phyloP scores from a whole-genome alignment of 2,888 invertebrate genomes.

The Lobophora halterata region DNA sequence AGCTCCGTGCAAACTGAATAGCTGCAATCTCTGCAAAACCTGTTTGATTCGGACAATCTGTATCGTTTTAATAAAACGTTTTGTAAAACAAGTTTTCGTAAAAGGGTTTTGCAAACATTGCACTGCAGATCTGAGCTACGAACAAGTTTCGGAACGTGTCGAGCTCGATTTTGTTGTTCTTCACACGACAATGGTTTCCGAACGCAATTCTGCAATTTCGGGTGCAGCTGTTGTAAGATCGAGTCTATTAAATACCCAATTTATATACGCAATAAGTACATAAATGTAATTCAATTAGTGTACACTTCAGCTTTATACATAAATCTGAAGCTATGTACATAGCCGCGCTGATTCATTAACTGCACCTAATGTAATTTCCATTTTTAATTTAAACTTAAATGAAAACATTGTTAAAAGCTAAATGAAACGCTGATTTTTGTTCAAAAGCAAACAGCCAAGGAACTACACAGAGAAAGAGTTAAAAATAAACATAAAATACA shows the following conservation, averaged over 20 bases:
- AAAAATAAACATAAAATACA: conserved; percentile 37
- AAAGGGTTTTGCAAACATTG: conserved; percentile 58
- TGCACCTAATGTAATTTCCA: conserved; percentile 23
- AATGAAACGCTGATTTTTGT: conserved; percentile 31
- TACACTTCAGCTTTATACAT: too few species aligned
- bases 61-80: conserved; percentile 29
- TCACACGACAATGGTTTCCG: conserved; percentile 30
- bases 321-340: too few species aligned
- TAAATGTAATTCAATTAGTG: too few species aligned
- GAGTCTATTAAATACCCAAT: too few species aligned
- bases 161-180: conserved; percentile 33
- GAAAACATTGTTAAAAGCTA: conserved; percentile 26
- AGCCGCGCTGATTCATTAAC: too few species aligned
- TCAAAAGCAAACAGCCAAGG: conserved; percentile 40
- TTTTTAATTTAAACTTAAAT: conserved; percentile 31
- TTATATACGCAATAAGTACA: too few species aligned
- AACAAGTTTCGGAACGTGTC: conserved; percentile 53
- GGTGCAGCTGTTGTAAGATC: too few species aligned
- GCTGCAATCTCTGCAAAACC: conserved; percentile 36
- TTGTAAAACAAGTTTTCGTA: conserved; percentile 43
- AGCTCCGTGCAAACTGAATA: conserved; percentile 40
- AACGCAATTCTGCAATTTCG: conserved; percentile 36
- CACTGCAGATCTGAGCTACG: conserved; percentile 49
- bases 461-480: conserved; percentile 41
- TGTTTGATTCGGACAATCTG: conserved; percentile 23